Evolutionary conservation across 2,797 vertebrate genomes (phyloP).

Genomic region (Heteromormyrus szaboi): DNA sequence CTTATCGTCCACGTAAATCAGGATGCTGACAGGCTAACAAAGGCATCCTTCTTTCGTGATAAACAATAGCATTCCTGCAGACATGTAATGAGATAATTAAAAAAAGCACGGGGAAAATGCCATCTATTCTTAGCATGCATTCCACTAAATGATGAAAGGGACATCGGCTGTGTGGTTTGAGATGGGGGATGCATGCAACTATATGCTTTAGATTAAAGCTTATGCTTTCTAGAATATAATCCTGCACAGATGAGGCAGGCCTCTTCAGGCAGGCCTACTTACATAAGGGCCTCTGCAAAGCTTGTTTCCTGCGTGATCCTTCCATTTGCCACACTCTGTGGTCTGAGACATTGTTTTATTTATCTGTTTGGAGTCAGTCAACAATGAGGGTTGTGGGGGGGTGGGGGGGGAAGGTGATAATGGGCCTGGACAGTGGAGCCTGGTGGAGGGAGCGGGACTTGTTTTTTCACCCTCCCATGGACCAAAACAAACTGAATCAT

Average conservation of each 20-base stretch:
- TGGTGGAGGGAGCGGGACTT: slow-evolving; percentile 46
- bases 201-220: slow-evolving; percentile 33
- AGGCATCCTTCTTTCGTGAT: background rate
- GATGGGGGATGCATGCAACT: background rate
- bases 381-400: background rate
- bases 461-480: slow-evolving; percentile 39
- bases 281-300: slow-evolving; percentile 26
- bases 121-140: background rate
- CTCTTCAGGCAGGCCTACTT: slow-evolving; percentile 15
- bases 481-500: slow-evolving; percentile 58
- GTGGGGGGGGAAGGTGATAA: background rate
- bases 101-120: slow-evolving; percentile 22
- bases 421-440: slow-evolving; percentile 42
- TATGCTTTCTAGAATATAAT: slow-evolving; percentile 26
- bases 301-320: slow-evolving; percentile 24
- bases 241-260: slow-evolving; percentile 25
- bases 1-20: background rate
- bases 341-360: slow-evolving; percentile 26
- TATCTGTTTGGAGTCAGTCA: slow-evolving; percentile 26
- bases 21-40: background rate
- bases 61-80: slow-evolving; percentile 19
- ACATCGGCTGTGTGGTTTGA: background rate
- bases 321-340: slow-evolving; percentile 22
- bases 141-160: slow-evolving; percentile 10
- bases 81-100: slow-evolving; percentile 19